These are phyloP conservation scores for Chrysocyon brachyurus DNA, from an alignment of 2,797 vertebrate genomes.

Conservation along the genomic window DNA sequence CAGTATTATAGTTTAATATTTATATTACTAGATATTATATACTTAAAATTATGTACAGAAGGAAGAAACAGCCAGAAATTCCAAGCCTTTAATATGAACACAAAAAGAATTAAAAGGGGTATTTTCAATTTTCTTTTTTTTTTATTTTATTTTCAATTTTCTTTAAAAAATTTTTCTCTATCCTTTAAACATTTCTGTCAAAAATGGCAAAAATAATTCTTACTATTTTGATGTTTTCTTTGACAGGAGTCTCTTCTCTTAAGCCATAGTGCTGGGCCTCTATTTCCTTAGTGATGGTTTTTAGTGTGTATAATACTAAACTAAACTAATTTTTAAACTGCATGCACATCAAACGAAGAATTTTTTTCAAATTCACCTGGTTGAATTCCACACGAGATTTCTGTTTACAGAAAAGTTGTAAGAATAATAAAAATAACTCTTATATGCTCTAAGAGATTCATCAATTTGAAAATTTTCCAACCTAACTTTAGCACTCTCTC, in stretches of 20 bases:
- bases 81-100: neutral
- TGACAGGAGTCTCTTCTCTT: neutral
- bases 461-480: constrained; percentile 1
- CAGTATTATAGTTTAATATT: constrained; percentile 27
- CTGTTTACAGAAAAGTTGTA: neutral
- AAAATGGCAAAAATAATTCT: constrained; percentile 21
- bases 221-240: constrained; percentile 40
- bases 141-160: neutral
- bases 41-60: neutral
- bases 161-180: neutral
- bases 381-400: neutral
- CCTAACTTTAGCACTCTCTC: neutral
- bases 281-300: neutral
- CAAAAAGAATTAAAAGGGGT: neutral
- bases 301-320: neutral
- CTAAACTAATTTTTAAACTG: neutral
- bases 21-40: neutral
- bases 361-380: constrained; percentile 1
- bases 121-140: neutral
- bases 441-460: neutral
- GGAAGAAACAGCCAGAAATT: neutral
- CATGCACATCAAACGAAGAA: neutral
- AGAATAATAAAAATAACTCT: neutral
- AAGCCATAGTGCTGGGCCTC: neutral
- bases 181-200: neutral